Base-by-base conservation (phyloP, 2,888 invertebrate species). In the Sinelater perroti region DNA sequence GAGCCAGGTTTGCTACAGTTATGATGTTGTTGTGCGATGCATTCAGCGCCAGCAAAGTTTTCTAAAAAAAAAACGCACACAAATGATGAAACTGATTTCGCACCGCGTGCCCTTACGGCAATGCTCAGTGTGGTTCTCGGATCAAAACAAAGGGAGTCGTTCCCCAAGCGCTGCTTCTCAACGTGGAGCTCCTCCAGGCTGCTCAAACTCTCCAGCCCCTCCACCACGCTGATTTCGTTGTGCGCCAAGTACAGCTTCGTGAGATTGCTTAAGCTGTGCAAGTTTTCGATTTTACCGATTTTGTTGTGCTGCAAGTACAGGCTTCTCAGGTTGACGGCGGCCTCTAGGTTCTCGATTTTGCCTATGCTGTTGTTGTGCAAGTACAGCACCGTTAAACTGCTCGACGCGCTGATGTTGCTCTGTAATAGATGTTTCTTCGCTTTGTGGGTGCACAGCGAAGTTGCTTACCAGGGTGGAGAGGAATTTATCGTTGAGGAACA, bases 231-330 rank as follows among this genome's bases (percentile, higher is more conserved):
- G 33, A 90, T 88, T 56, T 77, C 78, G 72, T 91, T 91, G 63
- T 86, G 82, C 0, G 87, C 86, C 56, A 90, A 75, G 74, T 92
- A 95, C 1, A 97, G 73, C 74, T 93, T 91, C 64, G 87, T 87
- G 47, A 96, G 78, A 61, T 88, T 87, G 21, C 75, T 77, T 49
- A 92, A 79, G 16, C 79, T 75, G 42, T 86, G 80, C 4, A 95
- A 72, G 68, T 91, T 90, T 72, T 89, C 84, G 14, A 96, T 86
- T 73, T 85, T 85, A 1, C 82, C 76, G 63, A 97, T 87, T 66
- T 84, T 84, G 74, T 96, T 97, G 70, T 89, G 90, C 71, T 93
- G 95, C 30, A 91, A 82, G 78, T 89, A 95, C 11, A 89, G 81
- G 63, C 87, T 83, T 13, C 83, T 80, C 33, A 91, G 73, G 59